Base-by-base conservation (phyloP, 2,888 invertebrate genomes). In the Hirudinaria manillensis region DNA sequence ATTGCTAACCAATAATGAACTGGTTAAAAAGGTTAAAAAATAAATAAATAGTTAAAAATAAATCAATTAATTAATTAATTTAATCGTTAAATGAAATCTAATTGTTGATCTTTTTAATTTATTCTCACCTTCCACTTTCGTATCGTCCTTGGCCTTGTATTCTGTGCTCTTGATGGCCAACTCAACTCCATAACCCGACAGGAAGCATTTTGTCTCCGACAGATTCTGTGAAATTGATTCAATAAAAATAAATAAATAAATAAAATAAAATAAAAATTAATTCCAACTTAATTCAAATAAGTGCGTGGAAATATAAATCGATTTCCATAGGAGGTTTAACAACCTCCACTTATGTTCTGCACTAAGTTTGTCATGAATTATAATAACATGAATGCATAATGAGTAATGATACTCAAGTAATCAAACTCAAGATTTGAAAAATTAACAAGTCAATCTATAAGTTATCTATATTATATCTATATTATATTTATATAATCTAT, bases 131-230 rank as follows among this genome's bases (percentile, higher is more conserved):
- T 86, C 84, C 34, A 85, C 84, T 84, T 91, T 90, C 13, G 90
- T 89, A 83, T 91, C 91, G 87, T 99, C 98, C 82, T 97, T 95
- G 32, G 96, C 97, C 87, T 98, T 99, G 84, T 99, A 99, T 85
- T 99, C 99, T 0, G 98, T 99, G 77, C 95, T 97, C 87, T 99
- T 99, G 83, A 99, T 91, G 85, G 98, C 96, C 72, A 99, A 87
- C 85, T 99, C 99, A 0, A 99, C 96, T 27, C 98, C 99, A 87
- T 98, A 99, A 0, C 99, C 98, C 4, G 96, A 94, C 29, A 99
- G 87, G 2, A 93, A 89, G 3, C 96, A 88, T 81, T 88, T 89
- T 78, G 86, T 87, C 81, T 83, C 77, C 84, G 85, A 75, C 66
- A 45, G 29, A 72, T 7, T 71, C 75, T 75, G 45, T 27, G 27